Percentiles rank a stretch among this genome's conserved stretches.
phyloP scores from a whole-genome alignment of 1,140 invertebrate genomes.

The Lasaia peninsularis region DNA sequence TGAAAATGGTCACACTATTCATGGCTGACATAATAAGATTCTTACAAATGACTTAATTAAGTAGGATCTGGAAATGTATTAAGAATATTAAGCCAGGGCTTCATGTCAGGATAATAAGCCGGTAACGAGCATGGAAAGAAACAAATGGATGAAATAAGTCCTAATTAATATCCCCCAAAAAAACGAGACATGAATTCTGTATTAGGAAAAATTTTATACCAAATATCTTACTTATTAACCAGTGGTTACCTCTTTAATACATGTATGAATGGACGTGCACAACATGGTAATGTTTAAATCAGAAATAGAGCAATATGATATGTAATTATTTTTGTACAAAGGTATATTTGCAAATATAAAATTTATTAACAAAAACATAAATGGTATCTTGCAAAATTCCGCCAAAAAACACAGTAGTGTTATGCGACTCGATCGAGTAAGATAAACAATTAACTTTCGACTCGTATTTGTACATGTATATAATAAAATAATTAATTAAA shows the following conservation, averaged over 20 bases:
- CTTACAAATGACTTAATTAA: slow-evolving; percentile 21
- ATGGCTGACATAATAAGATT: slow-evolving; percentile 11
- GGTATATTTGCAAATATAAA: no score
- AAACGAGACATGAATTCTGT: slow-evolving; percentile 13
- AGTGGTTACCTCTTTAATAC: neutral
- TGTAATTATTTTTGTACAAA: no score
- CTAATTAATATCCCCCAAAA: slow-evolving; percentile 20
- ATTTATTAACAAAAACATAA: no score
- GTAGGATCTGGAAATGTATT: slow-evolving; percentile 14
- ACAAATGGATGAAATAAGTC: slow-evolving; percentile 14
- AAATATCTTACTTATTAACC: slow-evolving; percentile 2
- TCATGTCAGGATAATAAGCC: slow-evolving; percentile 24
- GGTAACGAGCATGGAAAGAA: slow-evolving; percentile 12
- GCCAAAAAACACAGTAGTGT: no score
- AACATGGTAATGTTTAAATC: no score
- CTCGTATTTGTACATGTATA: no score
- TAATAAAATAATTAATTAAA: no score
- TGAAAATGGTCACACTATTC: neutral
- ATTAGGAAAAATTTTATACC: neutral
- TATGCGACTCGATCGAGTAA: no score
- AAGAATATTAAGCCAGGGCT: slow-evolving; percentile 9
- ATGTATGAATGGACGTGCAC: neutral
- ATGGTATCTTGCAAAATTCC: no score
- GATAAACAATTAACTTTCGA: no score
- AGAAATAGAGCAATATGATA: no score